Conservation (phyloP, 2,113 vertebrate genomes). For the Acanthisitta chloris region DNA sequence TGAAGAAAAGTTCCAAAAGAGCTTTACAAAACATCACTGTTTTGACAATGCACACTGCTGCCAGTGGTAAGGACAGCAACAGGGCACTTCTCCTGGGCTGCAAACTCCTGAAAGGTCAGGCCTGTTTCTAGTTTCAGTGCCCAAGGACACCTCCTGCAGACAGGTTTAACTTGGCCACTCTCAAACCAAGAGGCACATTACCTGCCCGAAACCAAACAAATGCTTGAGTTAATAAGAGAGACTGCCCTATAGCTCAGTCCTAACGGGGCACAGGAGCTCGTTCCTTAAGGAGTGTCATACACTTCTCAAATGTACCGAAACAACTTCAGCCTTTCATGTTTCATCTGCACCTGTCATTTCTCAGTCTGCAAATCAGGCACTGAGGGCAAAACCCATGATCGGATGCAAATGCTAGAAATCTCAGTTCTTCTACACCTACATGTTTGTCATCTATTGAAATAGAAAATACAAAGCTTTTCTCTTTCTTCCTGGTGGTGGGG, state of each 20-base stretch:
- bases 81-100: neutral
- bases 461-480: neutral
- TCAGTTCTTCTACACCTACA: neutral
- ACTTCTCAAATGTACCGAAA: rapidly evolving
- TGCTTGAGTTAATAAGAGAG: neutral
- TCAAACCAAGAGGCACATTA: neutral
- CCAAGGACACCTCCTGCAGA: neutral
- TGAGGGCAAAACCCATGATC: neutral
- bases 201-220: neutral
- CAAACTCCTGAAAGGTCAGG: neutral
- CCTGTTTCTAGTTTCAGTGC: neutral
- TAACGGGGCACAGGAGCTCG: rapidly evolving
- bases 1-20: neutral
- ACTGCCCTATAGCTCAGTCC: neutral
- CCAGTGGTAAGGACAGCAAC: neutral
- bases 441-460: neutral
- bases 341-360: neutral
- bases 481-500: neutral
- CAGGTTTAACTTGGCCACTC: neutral
- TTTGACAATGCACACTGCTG: neutral
- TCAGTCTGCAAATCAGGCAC: neutral
- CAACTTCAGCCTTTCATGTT: neutral
- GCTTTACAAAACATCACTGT: neutral
- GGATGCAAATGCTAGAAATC: neutral
- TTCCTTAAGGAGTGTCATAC: neutral